Conservation (phyloP, 2,113 vertebrate species). For the Psittacula cyanocephala region DNA sequence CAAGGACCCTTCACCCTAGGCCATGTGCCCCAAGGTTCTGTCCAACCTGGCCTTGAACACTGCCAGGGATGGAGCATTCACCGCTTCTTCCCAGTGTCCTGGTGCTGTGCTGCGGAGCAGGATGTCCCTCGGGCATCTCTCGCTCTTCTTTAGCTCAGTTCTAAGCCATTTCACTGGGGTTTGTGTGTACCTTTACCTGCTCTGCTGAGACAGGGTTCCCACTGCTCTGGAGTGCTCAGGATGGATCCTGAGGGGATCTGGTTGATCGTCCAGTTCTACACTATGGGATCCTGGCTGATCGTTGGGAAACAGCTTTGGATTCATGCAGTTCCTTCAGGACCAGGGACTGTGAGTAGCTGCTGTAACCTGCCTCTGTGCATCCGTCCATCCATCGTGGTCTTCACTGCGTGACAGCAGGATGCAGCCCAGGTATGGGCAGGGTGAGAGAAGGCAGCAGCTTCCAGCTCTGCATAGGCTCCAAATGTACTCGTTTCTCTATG, state of each 20-base stretch:
- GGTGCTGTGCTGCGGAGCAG: neutral
- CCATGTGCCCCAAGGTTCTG: neutral
- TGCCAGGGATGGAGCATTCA: neutral
- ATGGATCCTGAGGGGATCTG: neutral
- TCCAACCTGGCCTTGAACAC: neutral
- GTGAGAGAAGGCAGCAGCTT: neutral
- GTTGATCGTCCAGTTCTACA: neutral
- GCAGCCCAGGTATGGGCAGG: neutral
- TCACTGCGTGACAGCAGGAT: fast-evolving
- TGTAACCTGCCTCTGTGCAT: fast-evolving
- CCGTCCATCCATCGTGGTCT: neutral
- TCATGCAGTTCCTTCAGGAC: neutral
- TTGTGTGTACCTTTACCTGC: neutral
- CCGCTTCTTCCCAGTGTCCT: fast-evolving
- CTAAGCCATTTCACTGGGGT: fast-evolving
- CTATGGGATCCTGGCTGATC: neutral
- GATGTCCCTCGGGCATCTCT: fast-evolving
- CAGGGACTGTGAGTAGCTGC: fast-evolving
- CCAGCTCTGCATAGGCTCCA: neutral
- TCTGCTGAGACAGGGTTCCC: neutral
- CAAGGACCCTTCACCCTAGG: neutral
- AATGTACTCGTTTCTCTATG: neutral
- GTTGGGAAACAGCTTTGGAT: neutral
- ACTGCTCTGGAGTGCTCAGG: neutral
- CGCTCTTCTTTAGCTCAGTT: neutral